Evolutionary conservation across 2,797 vertebrate genomes (phyloP), one percentile per base, ranked within the genome.

Genomic region (Leptoclinus maculatus): DNA sequence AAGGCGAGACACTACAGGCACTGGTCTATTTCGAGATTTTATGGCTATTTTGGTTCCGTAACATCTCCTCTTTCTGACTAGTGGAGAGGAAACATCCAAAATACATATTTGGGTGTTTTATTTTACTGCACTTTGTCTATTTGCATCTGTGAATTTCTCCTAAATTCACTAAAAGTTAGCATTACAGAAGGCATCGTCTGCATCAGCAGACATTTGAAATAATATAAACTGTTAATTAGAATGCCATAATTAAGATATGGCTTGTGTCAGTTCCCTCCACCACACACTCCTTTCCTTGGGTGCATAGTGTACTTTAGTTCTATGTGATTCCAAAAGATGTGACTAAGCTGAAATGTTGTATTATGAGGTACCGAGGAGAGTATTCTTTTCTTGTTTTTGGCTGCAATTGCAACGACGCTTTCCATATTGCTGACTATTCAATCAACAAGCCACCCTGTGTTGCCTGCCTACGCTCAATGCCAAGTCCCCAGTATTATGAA

Each of bases 401-500:
- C 80, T 63, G 17, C 23, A 74, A 82, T 76, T 64, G 47, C 71
- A 83, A 38, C 51, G 39, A 78, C 76, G 72, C 72, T 82, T 88
- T 62, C 65, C 83, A 89, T 91, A 83, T 59, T 67, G 71, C 83
- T 87, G 88, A 82, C 60, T 83, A 87, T 89, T 84, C 86, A 90
- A 88, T 90, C 89, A 88, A 83, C 66, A 74, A 66, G 62, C 66
- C 0, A 7, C 19, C 29, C 78, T 71, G 64, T 41, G 65, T 79
- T 76, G 76, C 79, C 71, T 71, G 53, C 36, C 19, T 21, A 12
- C 47, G 51, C 65, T 73, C 51, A 3, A 49, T 85, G 87, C 87
- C 91, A 91, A 89, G 70, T 58, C 47, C 41, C 32, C 56, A 53
- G 74, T 82, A 45, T 88, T 82, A 84, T 74, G 83, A 85, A 88